Evolutionary conservation across 2,797 vertebrate genomes (phyloP).

Genomic region (Mastacembelus armatus): DNA sequence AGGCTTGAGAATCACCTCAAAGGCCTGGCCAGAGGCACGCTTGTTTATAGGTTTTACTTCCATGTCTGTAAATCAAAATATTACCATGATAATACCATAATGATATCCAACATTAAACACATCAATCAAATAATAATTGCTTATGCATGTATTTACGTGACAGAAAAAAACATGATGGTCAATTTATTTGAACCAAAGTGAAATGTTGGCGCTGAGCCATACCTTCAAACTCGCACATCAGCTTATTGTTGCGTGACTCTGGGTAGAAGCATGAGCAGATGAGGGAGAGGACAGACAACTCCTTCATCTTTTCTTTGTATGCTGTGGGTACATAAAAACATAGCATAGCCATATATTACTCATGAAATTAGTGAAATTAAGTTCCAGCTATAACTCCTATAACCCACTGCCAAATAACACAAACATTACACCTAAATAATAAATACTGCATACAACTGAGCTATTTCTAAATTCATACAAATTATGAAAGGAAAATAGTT

Average conservation of each 20-base stretch:
- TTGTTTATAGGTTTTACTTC: conserved; percentile 97
- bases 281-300: conserved; percentile 95
- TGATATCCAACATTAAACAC: conserved; percentile 11
- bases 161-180: neutral
- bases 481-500: neutral
- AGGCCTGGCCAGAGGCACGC: conserved; percentile 95
- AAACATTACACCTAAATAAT: neutral
- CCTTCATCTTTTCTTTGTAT: conserved; percentile 99
- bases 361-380: neutral
- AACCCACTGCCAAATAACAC: neutral
- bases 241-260: conserved; percentile 93
- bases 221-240: conserved; percentile 94
- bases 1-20: conserved; percentile 97
- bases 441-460: too few species aligned
- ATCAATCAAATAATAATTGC: conserved; percentile 8
- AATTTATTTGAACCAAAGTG: neutral
- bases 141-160: conserved; percentile 1
- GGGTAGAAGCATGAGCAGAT: conserved; percentile 98
- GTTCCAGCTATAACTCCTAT: neutral
- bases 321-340: conserved; percentile 82
- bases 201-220: conserved; percentile 46
- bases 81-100: conserved; percentile 11
- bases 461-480: neutral
- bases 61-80: conserved; percentile 86
- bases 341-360: neutral